phyloP scores from a whole-genome alignment of 2,797 vertebrate species.

The Tokudaia muenninki region DNA sequence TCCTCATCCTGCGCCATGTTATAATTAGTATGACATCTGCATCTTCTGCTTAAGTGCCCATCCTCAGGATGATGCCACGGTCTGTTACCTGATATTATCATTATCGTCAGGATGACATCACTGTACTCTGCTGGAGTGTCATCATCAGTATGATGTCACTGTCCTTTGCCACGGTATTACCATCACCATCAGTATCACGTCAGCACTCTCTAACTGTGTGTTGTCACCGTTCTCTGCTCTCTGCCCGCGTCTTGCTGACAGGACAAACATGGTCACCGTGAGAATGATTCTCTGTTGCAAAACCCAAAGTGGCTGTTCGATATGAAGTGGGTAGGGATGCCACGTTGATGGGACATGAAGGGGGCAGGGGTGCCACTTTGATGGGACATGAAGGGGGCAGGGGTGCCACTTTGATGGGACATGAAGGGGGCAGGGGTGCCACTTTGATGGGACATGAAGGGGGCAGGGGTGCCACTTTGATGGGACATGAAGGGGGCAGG shows the following conservation, averaged over 20 bases:
- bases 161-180: neutral
- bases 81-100: neutral
- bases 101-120: neutral
- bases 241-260: neutral
- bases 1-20: neutral
- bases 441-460: neutral
- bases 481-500: neutral
- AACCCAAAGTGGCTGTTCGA: neutral
- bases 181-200: neutral
- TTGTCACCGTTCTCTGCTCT: neutral
- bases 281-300: neutral
- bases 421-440: neutral
- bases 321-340: neutral
- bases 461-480: accelerated
- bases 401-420: too few relatives aligned
- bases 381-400: neutral
- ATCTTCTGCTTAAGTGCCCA: neutral
- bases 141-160: neutral
- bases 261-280: neutral
- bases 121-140: neutral
- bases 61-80: neutral
- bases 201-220: neutral
- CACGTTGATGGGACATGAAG: neutral
- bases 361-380: neutral
- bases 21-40: neutral